Percentiles rank a stretch among this genome's conserved stretches.
phyloP scores from a whole-genome alignment of 1,140 invertebrate genomes.

The Antheraea mylitta region DNA sequence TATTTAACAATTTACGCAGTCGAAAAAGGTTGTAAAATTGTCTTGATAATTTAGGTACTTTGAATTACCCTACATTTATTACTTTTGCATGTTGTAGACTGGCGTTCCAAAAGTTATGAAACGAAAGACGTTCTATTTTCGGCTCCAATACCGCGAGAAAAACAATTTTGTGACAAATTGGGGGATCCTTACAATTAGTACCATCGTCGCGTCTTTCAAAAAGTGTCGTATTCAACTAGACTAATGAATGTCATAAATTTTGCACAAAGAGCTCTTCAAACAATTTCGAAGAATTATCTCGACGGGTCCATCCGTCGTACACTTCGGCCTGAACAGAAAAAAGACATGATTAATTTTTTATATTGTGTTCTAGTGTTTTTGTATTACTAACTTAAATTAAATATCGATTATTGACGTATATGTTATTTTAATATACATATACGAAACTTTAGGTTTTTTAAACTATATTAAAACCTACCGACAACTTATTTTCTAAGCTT shows the following conservation, averaged over 20 bases:
- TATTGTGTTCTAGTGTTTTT: background rate
- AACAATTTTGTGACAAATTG: slow-evolving; percentile 54
- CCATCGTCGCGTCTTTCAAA: slow-evolving; percentile 49
- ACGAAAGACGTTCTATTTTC: background rate
- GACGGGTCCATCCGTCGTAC: slow-evolving; percentile 20
- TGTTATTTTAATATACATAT: too few species aligned
- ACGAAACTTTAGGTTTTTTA: too few species aligned
- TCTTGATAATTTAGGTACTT: background rate
- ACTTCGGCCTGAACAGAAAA: slow-evolving; percentile 10
- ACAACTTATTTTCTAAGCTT: too few species aligned
- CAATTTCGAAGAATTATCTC: slow-evolving; percentile 38
- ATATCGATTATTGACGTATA: background rate
- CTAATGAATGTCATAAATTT: slow-evolving; percentile 62
- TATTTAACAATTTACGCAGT: slow-evolving; percentile 3
- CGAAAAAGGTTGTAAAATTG: background rate
- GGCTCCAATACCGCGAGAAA: slow-evolving; percentile 26
- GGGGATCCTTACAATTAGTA: slow-evolving; percentile 54
- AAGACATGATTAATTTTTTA: slow-evolving; percentile 7
- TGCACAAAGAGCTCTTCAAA: slow-evolving; percentile 40
- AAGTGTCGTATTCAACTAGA: slow-evolving; percentile 58
- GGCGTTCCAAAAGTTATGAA: background rate
- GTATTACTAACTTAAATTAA: background rate
- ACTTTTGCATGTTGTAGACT: background rate
- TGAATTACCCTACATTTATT: background rate
- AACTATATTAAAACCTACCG: too few species aligned